Evolutionary conservation across 2,888 invertebrate genomes (phyloP), one percentile per base, ranked within the genome.

Genomic region (Andrena marginata): DNA sequence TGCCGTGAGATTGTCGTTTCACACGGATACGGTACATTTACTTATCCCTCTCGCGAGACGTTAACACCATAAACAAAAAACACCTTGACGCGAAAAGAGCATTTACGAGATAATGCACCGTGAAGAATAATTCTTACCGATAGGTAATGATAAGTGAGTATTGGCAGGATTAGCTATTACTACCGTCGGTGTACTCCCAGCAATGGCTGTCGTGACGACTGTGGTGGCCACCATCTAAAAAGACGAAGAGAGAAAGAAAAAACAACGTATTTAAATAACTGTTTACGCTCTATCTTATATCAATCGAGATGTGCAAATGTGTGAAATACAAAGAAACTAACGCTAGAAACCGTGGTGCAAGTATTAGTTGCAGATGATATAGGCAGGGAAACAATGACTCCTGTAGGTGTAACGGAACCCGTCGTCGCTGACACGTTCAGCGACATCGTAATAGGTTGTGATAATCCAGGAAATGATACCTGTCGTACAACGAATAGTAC

Each of bases 391-490:
- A 97, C 97, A 77, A 97, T 95, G 77, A 97, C 95, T 65, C 96
- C 96, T 62, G 95, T 94, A 77, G 95, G 95, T 64, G 93, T 93
- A 75, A 94, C 94, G 67, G 94, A 93, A 83, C 94, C 94, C 77
- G 95, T 92, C 49, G 97, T 96, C 48, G 97, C 96, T 54, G 97
- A 96, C 84, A 96, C 96, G 89, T 96, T 97, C 80, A 97, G 94
- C 56, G 97, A 97, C 90, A 97, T 94, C 68, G 98, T 97, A 89
- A 98, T 97, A 4, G 98, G 97, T 87, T 97, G 97, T n/a, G 97
- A 96, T 75, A 98, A 96, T 56, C 97, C 97, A 13, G 97, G 97
- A 90, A 98, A 96, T 92, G 98, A 98, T 65, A 97, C 96, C 95
- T 95, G 90, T 80, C 87, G 80, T 83, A 85, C 76, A 89, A 87